phyloP scores from a whole-genome alignment of 2,888 invertebrate genomes.

The Dicyrtoma fusca region DNA sequence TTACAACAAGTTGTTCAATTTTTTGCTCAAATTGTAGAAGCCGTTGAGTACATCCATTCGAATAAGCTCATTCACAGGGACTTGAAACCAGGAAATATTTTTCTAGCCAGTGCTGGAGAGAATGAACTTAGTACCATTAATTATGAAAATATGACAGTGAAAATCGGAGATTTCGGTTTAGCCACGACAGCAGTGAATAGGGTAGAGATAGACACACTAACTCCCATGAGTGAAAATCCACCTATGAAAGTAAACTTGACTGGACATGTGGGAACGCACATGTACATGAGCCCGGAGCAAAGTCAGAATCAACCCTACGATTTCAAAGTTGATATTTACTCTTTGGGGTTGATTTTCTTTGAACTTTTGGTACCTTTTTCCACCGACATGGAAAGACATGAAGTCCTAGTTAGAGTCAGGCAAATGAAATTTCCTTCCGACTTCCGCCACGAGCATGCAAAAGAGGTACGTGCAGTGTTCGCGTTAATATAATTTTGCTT shows the following conservation, averaged over 20 bases:
- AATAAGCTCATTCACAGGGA: slow-evolving; percentile 94
- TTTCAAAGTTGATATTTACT: slow-evolving; percentile 94
- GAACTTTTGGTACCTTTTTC: slow-evolving; percentile 87
- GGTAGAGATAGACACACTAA: slow-evolving; percentile 21
- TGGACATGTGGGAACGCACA: slow-evolving; percentile 78
- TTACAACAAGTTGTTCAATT: slow-evolving; percentile 66
- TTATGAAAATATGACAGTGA: slow-evolving; percentile 60
- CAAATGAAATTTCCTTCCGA: slow-evolving; percentile 70
- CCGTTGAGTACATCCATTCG: slow-evolving; percentile 93
- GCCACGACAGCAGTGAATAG: slow-evolving; percentile 76
- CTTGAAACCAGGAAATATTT: slow-evolving; percentile 71
- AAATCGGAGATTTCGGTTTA: slow-evolving; percentile 98
- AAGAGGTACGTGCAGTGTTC: slow-evolving; percentile 69
- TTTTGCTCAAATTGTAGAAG: slow-evolving; percentile 88
- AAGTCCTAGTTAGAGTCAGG: slow-evolving; percentile 69
- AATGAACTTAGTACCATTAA: slow-evolving; percentile 30
- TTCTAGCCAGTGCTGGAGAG: slow-evolving; percentile 45
- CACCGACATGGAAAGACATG: slow-evolving; percentile 87
- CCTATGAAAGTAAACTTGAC: slow-evolving; percentile 58
- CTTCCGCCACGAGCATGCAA: slow-evolving; percentile 69
- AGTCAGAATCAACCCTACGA: slow-evolving; percentile 73
- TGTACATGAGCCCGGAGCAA: slow-evolving; percentile 99
- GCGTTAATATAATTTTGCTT: too few relatives aligned
- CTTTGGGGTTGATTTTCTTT: slow-evolving; percentile 89
- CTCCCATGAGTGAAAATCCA: slow-evolving; percentile 56